Conservation (phyloP, 1,140 invertebrate species). For the Ptiloglossa arizonensis region DNA sequence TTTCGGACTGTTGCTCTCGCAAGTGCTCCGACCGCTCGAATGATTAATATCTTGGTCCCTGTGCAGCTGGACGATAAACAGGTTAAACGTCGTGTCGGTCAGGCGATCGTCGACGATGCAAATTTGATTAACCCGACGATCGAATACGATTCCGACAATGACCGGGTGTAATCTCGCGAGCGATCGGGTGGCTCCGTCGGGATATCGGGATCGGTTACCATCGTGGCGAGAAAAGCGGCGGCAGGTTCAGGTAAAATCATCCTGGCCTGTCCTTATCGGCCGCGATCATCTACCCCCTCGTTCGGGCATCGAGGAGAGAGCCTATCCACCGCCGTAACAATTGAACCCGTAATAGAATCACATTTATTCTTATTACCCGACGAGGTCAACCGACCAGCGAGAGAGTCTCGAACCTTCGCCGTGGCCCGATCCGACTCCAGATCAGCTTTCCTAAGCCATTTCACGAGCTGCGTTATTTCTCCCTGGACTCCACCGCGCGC, state of each 20-base stretch:
- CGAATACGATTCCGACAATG: not conserved
- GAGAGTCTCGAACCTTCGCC: slow-evolving; percentile 51
- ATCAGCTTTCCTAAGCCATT: slow-evolving; percentile 60
- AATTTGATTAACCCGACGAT: slow-evolving; percentile 3
- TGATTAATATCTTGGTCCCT: not conserved
- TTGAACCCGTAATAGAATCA: slow-evolving; percentile 82
- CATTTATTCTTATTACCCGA: slow-evolving; percentile 82
- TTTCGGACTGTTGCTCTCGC: no score
- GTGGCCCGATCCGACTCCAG: slow-evolving; percentile 47
- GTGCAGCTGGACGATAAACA: not conserved
- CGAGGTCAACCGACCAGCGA: slow-evolving; percentile 78
- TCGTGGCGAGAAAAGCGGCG: slow-evolving; percentile 16
- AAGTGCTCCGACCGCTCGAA: no score
- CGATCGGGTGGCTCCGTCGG: not conserved
- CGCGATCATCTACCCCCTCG: slow-evolving; percentile 74
- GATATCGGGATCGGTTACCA: slow-evolving; percentile 26
- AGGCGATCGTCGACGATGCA: not conserved
- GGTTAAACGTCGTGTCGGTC: not conserved
- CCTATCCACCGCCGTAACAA: slow-evolving; percentile 80
- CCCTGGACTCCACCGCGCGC: slow-evolving; percentile 34
- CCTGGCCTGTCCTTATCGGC: slow-evolving; percentile 70
- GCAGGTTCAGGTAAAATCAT: slow-evolving; percentile 53
- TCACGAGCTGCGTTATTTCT: slow-evolving; percentile 60
- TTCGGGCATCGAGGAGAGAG: slow-evolving; percentile 68
- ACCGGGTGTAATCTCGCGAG: slow-evolving; percentile 3